Conservation (phyloP, 1,140 invertebrate species). For the silkworm (Bombyx mori) region ASM3026992v2 NC_085116.1:6266501-6267000, state of each 20-base stretch:
- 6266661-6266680: too few relatives aligned
- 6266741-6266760: conserved; percentile 53
- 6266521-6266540: too few relatives aligned
- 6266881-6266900: conserved; percentile 58
- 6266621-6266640: too few relatives aligned
- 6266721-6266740: conserved; percentile 31
- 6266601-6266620: too few relatives aligned
- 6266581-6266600: too few relatives aligned
- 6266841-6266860: conserved; percentile 57
- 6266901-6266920: conserved; percentile 44
- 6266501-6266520: too few relatives aligned
- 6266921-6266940: conserved; percentile 51
- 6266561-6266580: too few relatives aligned
- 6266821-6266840: conserved; percentile 55
- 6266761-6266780: conserved; percentile 37
- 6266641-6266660: too few relatives aligned
- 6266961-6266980: conserved; percentile 34
- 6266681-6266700: too few relatives aligned
- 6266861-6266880: conserved; percentile 60
- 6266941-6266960: conserved; percentile 37
- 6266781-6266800: conserved; percentile 3
- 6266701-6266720: too few relatives aligned
- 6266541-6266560: too few relatives aligned
- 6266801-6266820: conserved; percentile 22
- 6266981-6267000: not conserved